phyloP scores from a whole-genome alignment of 2,888 invertebrate genomes.

The Caenorhabditis sinica region DNA sequence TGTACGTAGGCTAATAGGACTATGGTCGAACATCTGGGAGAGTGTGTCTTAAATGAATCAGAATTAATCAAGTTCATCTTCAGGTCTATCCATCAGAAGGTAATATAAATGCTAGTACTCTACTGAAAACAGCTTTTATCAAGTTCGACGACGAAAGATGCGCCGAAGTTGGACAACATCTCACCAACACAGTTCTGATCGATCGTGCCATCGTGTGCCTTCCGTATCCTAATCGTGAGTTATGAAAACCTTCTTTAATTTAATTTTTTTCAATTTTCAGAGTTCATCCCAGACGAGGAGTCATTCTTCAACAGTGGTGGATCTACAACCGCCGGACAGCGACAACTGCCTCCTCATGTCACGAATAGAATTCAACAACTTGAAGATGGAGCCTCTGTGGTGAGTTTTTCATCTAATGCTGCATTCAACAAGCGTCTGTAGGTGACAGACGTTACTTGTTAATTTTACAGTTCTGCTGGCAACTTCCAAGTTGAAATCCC shows the following conservation, averaged over 20 bases:
- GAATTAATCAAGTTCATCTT: slow-evolving; percentile 37
- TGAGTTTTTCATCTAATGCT: slow-evolving; percentile 53
- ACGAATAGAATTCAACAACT: slow-evolving; percentile 88
- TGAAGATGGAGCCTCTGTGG: slow-evolving; percentile 80
- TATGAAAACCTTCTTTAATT: background rate
- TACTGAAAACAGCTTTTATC: slow-evolving; percentile 92
- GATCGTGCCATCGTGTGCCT: slow-evolving; percentile 97
- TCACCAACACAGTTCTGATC: slow-evolving; percentile 99
- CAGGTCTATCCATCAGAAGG: slow-evolving; percentile 82
- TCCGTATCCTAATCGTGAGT: slow-evolving; percentile 87
- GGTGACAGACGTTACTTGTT: slow-evolving; percentile 62
- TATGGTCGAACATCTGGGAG: no score
- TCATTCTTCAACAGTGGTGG: slow-evolving; percentile 94
- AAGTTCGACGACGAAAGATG: slow-evolving; percentile 93
- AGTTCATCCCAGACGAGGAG: slow-evolving; percentile 91
- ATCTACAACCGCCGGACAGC: slow-evolving; percentile 87
- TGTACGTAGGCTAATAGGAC: no score
- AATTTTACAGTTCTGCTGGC: slow-evolving; percentile 64
- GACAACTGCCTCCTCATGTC: slow-evolving; percentile 91
- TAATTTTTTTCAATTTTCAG: slow-evolving; percentile 43
- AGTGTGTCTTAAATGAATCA: no score
- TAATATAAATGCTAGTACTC: slow-evolving; percentile 72
- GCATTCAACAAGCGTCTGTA: slow-evolving; percentile 42
- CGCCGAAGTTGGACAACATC: slow-evolving; percentile 96
- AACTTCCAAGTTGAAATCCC: slow-evolving; percentile 58